phyloP scores from a whole-genome alignment of 2,113 vertebrate species.

The Rallus limicola region DNA sequence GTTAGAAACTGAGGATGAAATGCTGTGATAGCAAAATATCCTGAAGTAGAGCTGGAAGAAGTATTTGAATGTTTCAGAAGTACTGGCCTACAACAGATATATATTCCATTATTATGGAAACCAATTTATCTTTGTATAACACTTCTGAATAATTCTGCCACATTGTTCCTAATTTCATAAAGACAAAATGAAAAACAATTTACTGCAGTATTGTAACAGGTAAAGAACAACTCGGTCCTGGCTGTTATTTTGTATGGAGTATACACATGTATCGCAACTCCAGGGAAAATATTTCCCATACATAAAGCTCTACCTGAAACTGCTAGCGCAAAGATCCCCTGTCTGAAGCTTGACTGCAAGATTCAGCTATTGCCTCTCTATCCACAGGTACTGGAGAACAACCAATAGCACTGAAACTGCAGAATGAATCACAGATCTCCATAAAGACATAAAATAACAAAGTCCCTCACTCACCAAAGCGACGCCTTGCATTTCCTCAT shows the following conservation, averaged over 20 bases:
- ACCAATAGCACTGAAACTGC: not conserved
- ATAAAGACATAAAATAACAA: not conserved
- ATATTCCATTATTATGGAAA: not conserved
- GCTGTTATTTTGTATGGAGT: not conserved
- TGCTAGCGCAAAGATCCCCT: not conserved
- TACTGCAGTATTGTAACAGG: not conserved
- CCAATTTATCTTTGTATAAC: not conserved
- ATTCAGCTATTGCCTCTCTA: not conserved
- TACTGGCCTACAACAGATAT: not conserved
- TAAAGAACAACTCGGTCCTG: not conserved
- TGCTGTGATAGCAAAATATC: not conserved
- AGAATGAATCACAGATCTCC: fast-evolving
- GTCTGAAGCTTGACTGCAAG: not conserved
- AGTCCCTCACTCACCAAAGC: conserved; percentile 80
- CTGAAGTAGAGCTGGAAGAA: not conserved
- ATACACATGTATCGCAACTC: not conserved
- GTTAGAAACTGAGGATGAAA: not conserved
- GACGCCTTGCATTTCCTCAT: conserved; percentile 79
- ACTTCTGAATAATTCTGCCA: not conserved
- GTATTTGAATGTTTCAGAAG: not conserved
- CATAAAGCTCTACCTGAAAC: not conserved
- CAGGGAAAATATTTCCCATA: not conserved
- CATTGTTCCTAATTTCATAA: not conserved
- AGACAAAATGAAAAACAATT: not conserved
- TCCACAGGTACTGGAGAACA: fast-evolving